Percentiles rank a stretch among this genome's conserved stretches.
phyloP scores from a whole-genome alignment of 2,888 invertebrate genomes.

The Drosophila melanosoma region DNA sequence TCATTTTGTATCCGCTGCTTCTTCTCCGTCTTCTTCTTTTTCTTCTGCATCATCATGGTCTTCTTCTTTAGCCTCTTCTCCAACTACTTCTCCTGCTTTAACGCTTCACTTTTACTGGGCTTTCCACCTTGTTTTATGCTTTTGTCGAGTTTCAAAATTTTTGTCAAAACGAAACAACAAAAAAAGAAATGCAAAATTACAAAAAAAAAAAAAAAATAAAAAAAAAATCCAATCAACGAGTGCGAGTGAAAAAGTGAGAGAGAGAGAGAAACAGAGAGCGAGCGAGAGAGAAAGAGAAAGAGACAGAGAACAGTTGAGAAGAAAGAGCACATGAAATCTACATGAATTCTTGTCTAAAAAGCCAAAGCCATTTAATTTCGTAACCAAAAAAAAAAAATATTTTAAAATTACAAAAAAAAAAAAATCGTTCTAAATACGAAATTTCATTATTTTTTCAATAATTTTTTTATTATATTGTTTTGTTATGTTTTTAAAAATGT shows the following conservation, averaged over 20 bases:
- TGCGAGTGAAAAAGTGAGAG: constrained; percentile 50
- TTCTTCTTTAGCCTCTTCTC: constrained; percentile 28
- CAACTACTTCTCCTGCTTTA: constrained; percentile 18
- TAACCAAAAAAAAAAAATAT: constrained; percentile 11
- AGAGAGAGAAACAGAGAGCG: constrained; percentile 34
- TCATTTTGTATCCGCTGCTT: constrained; percentile 20
- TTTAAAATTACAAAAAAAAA: constrained; percentile 3
- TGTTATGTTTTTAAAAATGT: constrained; percentile 13
- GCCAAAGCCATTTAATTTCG: constrained; percentile 81
- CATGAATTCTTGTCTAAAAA: constrained; percentile 71
- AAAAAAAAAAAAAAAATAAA: constrained; percentile 7
- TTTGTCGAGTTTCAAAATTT: constrained; percentile 31
- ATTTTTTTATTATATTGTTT: constrained; percentile 20
- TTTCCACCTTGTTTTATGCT: constrained; percentile 18
- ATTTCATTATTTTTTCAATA: constrained; percentile 2
- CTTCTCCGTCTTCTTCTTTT: constrained; percentile 20
- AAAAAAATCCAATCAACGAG: constrained; percentile 26
- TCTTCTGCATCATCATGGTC: constrained; percentile 37
- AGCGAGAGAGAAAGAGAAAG: constrained; percentile 44
- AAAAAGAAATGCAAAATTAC: constrained; percentile 11
- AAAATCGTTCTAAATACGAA: constrained; percentile 23
- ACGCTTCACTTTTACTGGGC: constrained; percentile 31
- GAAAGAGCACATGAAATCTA: constrained; percentile 69
- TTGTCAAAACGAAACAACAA: constrained; percentile 11
- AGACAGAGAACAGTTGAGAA: constrained; percentile 69